A percentile compares a stretch with the other conserved stretches of the same genome.
phyloP scores from a whole-genome alignment of 2,888 invertebrate genomes.

The Cerastis leucographa region DNA sequence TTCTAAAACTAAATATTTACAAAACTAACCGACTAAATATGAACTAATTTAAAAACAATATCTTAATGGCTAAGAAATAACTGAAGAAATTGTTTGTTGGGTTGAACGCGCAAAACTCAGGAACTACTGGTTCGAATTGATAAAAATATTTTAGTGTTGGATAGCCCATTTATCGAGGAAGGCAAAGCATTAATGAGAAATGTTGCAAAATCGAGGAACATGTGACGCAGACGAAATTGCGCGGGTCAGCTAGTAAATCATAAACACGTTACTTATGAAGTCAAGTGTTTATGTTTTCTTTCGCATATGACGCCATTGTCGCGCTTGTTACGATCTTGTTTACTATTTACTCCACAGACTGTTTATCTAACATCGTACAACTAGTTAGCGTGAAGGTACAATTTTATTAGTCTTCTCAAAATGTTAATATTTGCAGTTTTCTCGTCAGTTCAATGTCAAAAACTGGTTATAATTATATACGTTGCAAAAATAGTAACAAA shows the following conservation, averaged over 20 bases:
- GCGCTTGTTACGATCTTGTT: conserved; percentile 10
- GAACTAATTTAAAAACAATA: no score
- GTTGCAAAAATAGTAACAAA: conserved; percentile 41
- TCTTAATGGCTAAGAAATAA: not conserved
- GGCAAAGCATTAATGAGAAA: no score
- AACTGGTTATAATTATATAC: conserved; percentile 21
- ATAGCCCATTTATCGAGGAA: no score
- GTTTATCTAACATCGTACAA: not conserved
- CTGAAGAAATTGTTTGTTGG: no score
- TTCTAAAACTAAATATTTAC: no score
- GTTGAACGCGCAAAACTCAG: no score
- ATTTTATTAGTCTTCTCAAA: not conserved
- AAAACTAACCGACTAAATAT: no score
- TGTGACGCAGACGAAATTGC: no score
- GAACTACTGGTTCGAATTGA: no score
- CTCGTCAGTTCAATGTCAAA: conserved; percentile 47
- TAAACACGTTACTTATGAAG: not conserved
- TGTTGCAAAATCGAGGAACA: no score
- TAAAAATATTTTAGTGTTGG: no score
- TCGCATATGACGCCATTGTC: conserved; percentile 11
- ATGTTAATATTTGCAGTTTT: conserved; percentile 22
- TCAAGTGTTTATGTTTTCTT: conserved; percentile 1
- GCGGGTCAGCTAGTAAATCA: no score
- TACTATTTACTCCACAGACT: not conserved
- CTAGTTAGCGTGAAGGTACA: conserved; percentile 10